Evolutionary conservation across 1,140 invertebrate genomes (phyloP), one percentile per base, ranked within the genome.

Genomic region (Mya arenaria): DNA sequence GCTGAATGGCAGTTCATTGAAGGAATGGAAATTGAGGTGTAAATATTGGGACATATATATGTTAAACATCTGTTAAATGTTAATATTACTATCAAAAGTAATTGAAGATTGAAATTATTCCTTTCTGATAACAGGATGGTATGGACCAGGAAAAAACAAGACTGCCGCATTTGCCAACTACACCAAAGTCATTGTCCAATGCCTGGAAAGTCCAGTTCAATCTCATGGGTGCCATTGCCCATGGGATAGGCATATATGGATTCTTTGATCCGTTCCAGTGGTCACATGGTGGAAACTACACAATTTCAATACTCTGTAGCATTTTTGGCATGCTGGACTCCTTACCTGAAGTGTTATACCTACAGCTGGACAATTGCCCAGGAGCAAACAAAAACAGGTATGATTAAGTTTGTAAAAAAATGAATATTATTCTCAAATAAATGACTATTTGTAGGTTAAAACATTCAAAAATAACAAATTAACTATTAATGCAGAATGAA

Each of bases 111-210:
- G n/a, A n/a, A n/a, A n/a, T n/a, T n/a, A n/a, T n/a, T n/a, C n/a
- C n/a, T n/a, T n/a, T n/a, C n/a, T n/a, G n/a, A n/a, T n/a, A n/a
- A n/a, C n/a, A n/a, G n/a, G 39, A 44, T 44, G 39, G 37, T 15
- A 69, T 69, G 66, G 66, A 69, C n/a, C 66, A 69, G 28, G 66
- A 69, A 6, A 69, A 69, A 25, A 69, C 66, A 3, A 23, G 13
- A 6, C 13, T 52, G 19, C 48, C 48, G 25, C 48, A 44, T 69
- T 23, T 23, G 10, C 23, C 19, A 17, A 23, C 8, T 30, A 25
- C 13, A 23, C 15, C 66, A n/a, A 69, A 69, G 39, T 5, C 15
- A 23, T 30, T 69, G 19, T 41, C 37, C 23, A 69, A 44, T 28
- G 15, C 48, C 8, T 69, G 66, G 66, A 69, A 44, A 41, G 13